A percentile compares a stretch with the other conserved stretches of the same genome.
These are phyloP conservation scores for Rhagoletis pomonella DNA, from an alignment of 1,140 invertebrate species.

Conservation along the genomic window DNA sequence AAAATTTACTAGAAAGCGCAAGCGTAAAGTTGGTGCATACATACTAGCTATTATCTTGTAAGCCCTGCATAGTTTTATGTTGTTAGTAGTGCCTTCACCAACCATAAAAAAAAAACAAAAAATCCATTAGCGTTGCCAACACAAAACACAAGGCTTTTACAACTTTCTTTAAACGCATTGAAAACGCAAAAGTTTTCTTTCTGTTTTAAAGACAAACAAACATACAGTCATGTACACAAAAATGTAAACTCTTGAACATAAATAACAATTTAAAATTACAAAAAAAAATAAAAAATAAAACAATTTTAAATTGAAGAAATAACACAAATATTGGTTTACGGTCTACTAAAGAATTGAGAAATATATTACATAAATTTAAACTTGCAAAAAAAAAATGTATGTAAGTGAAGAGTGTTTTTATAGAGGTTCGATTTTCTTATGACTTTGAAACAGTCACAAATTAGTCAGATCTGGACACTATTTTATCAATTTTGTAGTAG, in stretches of 20 bases:
- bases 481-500: no score
- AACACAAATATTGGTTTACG: constrained; percentile 19
- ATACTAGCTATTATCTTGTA: background rate
- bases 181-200: background rate
- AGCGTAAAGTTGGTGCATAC: background rate
- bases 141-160: constrained; percentile 25
- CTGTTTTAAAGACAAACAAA: background rate
- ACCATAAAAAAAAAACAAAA: background rate
- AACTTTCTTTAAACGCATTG: constrained; percentile 13
- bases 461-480: no score
- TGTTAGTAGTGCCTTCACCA: constrained; percentile 28
- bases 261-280: background rate
- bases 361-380: constrained; percentile 3
- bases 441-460: no score
- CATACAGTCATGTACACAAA: constrained; percentile 7
- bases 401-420: no score
- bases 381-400: no score
- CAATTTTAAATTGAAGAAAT: background rate
- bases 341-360: background rate
- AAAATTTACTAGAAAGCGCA: background rate
- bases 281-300: background rate
- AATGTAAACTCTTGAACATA: constrained; percentile 27
- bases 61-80: constrained; percentile 15
- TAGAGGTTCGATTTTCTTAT: no score
- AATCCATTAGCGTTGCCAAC: constrained; percentile 29